Conservation (phyloP, 2,888 invertebrate species). For the Cryptus viduatorius region DNA sequence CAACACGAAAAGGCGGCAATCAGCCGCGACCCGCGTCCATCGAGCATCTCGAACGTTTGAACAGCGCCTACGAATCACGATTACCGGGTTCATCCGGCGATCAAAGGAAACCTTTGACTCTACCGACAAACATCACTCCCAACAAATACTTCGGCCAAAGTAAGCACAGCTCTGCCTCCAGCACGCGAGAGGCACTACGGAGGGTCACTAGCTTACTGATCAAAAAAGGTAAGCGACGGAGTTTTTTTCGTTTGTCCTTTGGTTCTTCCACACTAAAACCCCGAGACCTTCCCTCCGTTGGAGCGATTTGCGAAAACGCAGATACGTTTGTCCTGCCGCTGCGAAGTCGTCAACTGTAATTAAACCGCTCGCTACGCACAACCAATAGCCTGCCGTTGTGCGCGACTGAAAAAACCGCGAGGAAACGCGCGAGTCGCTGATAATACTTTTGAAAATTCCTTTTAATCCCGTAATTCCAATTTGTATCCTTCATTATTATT, state of each 20-base stretch:
- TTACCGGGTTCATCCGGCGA: conserved; percentile 86
- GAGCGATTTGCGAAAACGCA: conserved; percentile 26
- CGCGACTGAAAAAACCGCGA: conserved; percentile 8
- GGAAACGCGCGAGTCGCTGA: background rate
- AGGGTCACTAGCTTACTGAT: conserved; percentile 96
- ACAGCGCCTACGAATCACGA: conserved; percentile 83
- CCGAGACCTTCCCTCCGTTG: conserved; percentile 2
- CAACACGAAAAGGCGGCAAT: conserved; percentile 86
- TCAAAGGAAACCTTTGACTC: conserved; percentile 92
- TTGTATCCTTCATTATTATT: background rate
- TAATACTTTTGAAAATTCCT: background rate
- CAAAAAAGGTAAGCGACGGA: conserved; percentile 90
- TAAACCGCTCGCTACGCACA: background rate
- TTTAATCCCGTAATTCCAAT: background rate
- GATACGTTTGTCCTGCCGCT: background rate
- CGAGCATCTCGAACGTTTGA: conserved; percentile 93
- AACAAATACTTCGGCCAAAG: conserved; percentile 90
- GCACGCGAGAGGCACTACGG: conserved; percentile 91
- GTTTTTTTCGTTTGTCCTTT: conserved; percentile 66
- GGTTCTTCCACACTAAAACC: background rate
- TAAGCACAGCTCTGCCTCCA: conserved; percentile 91
- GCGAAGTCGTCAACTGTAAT: conserved; percentile 4
- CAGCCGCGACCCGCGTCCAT: conserved; percentile 93
- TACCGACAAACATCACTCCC: conserved; percentile 95
- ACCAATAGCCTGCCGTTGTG: background rate